These are phyloP conservation scores for Callosobruchus maculatus DNA, from an alignment of 2,888 invertebrate genomes.

Conservation along the genomic window DNA sequence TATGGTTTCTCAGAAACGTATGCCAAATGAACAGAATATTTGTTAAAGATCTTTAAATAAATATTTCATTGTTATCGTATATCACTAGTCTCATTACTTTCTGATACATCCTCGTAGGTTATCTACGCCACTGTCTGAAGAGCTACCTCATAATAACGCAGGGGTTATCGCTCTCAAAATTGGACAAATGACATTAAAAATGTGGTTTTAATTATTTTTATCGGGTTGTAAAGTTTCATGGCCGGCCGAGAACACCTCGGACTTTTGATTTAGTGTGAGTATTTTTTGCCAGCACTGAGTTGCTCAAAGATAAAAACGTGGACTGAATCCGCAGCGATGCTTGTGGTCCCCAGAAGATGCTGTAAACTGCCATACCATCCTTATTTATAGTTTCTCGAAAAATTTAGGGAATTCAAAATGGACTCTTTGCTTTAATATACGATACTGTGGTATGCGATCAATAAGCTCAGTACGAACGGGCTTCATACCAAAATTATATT, in stretches of 20 bases:
- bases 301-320: neutral
- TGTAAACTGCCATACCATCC: neutral
- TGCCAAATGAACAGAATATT: no score
- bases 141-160: neutral
- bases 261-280: neutral
- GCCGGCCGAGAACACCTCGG: neutral
- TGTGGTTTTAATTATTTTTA: constrained; percentile 2
- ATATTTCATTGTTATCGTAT: no score
- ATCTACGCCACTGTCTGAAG: neutral
- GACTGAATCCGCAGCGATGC: neutral
- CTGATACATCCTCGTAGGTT: no score
- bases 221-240: neutral
- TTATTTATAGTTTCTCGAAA: neutral
- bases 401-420: neutral
- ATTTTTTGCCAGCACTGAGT: neutral
- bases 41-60: no score
- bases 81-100: no score
- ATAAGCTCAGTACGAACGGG: neutral
- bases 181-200: constrained; percentile 1
- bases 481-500: neutral
- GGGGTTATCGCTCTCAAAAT: neutral
- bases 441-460: neutral
- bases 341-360: neutral
- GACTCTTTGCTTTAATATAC: neutral
- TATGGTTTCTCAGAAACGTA: no score